Evolutionary conservation across 2,113 vertebrate genomes (phyloP).

Genomic region (Gallinago paraguaiae): DNA sequence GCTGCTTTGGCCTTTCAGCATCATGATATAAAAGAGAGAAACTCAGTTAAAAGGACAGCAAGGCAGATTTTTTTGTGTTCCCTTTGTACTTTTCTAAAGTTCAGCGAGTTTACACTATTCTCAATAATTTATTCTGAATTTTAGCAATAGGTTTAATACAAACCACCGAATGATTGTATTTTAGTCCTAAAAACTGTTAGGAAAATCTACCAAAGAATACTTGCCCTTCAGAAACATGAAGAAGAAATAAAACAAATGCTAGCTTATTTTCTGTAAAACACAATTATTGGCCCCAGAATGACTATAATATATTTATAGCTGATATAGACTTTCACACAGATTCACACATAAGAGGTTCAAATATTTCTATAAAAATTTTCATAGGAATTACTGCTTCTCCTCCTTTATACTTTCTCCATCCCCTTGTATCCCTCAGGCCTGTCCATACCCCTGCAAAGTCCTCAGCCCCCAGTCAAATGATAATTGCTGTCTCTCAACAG

Average conservation of each 20-base stretch:
- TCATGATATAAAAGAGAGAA: constrained; percentile 5
- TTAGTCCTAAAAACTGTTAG: not conserved
- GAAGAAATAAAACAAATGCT: not conserved
- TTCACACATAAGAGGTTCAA: not conserved
- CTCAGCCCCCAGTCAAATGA: not conserved
- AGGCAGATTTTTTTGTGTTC: not conserved
- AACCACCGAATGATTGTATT: not conserved
- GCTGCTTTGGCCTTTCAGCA: constrained; percentile 49
- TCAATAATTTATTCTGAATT: constrained; percentile 43
- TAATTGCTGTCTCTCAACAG: rapidly evolving
- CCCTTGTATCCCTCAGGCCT: not conserved
- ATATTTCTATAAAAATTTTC: not conserved
- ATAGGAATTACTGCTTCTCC: not conserved
- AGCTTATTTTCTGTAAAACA: not conserved
- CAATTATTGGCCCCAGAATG: not conserved
- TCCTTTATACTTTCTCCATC: not conserved
- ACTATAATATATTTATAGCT: not conserved
- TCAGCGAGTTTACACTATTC: constrained; percentile 40
- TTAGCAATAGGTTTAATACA: not conserved
- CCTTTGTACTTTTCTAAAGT: constrained; percentile 5
- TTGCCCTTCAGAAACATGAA: not conserved
- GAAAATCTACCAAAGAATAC: not conserved
- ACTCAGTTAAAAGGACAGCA: constrained; percentile 22
- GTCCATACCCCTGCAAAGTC: not conserved
- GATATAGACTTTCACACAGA: not conserved